Evolutionary conservation across 2,797 vertebrate species (phyloP), one percentile per base, ranked within the genome.

Genomic region (Buphagus erythrorhynchus): DNA sequence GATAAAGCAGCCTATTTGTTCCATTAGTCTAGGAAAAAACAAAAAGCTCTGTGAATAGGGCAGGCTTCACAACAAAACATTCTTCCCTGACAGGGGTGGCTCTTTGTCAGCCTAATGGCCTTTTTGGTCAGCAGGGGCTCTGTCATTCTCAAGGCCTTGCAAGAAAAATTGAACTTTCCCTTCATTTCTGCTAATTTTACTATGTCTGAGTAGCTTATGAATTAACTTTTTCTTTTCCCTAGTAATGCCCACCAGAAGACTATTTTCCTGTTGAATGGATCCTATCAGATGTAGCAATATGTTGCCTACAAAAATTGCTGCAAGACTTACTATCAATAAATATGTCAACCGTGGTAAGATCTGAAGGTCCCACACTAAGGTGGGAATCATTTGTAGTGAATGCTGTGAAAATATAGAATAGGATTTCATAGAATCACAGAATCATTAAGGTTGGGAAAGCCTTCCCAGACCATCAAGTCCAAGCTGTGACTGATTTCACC

Each of bases 211-310:
- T 24, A 43, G 54, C 38, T 78, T 29, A 58, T 79, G 25, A 72
- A 81, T 90, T 49, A 49, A 40, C 25, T 88, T 40, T 77, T n/a
- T 84, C 18, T 66, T 76, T 65, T 58, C 86, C 74, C 63, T 69
- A 59, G n/a, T 17, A 31, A 46, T 54, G 65, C 9, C 45, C 54
- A 86, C 75, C 71, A 74, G 48, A 63, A 24, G 33, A n/a, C 11
- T 55, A 3, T 80, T 87, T 51, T 63, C 36, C 28, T 75, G 15
- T 80, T 78, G 38, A 26, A 51, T 42, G 35, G n/a, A 67, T 84
- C 52, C 55, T 58, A 14, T 36, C 68, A 26, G 45, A 36, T 65
- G 40, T 24, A 43, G 18, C 11, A 77, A 46, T 42, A 35, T 38
- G 33, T 46, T 63, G 33, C 35, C 40, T 24, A 69, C 29, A 76